These are phyloP conservation scores for Myotis myotis DNA, from an alignment of 2,797 vertebrate genomes.

Conservation along the genomic window DNA sequence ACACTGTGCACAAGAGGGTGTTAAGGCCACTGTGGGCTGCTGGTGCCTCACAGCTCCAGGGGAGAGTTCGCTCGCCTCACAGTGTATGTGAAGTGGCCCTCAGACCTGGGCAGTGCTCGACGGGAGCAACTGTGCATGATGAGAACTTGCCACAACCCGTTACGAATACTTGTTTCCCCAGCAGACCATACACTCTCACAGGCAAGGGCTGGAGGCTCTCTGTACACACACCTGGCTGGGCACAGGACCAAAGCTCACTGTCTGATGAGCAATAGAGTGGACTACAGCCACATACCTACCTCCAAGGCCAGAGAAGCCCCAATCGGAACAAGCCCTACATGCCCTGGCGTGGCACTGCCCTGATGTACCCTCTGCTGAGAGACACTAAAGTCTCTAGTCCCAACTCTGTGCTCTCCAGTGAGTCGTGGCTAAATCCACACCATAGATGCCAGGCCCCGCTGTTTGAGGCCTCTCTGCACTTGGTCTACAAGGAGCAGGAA, in stretches of 20 bases:
- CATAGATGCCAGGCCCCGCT: not conserved
- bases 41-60: not conserved
- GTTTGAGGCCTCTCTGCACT: not conserved
- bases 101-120: not conserved
- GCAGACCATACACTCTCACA: not conserved
- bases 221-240: not conserved
- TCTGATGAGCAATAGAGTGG: not conserved
- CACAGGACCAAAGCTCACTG: not conserved
- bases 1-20: not conserved
- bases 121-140: accelerated
- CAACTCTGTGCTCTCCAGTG: not conserved
- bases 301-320: not conserved
- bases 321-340: not conserved
- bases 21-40: not conserved
- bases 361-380: too few species aligned
- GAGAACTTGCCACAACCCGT: not conserved
- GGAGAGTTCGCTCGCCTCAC: not conserved
- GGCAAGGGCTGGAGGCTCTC: not conserved
- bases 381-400: not conserved
- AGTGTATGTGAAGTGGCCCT: not conserved
- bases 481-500: not conserved
- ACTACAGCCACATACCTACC: not conserved
- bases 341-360: not conserved
- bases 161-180: not conserved
- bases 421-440: not conserved